Evolutionary conservation across 2,113 vertebrate species (phyloP), one percentile per base, ranked within the genome.

Genomic region (Phycodurus eques): DNA sequence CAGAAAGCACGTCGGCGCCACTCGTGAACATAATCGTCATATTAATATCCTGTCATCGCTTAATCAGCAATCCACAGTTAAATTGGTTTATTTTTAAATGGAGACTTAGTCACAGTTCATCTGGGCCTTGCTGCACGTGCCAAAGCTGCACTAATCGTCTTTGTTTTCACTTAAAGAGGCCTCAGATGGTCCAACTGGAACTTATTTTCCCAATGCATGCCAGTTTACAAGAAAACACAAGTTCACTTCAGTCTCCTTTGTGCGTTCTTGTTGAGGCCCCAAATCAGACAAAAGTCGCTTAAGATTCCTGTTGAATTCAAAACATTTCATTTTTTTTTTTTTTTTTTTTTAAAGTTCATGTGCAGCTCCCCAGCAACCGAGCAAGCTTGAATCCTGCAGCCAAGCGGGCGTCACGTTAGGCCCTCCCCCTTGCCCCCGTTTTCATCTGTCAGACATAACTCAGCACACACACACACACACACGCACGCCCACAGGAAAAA

Each of bases 401-500:
- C 84, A 67, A 65, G 35, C 74, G 73, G 53, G 70, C 74, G 77
- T 77, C 64, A 47, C 13, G 22, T 46, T 31, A 54, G 74, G 60
- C 84, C 78, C 83, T 85, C 80, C 84, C 86, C 83, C 71, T 88
- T 83, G 85, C 75, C 80, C 77, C 80, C 74, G 57, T 88, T 88
- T 66, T 87, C 85, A 83, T 84, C 86, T 88, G 88, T 82, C 89
- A 85, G 82, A 88, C 86, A 49, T 80, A 83, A 77, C 88, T 87
- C 86, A 60, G 43, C 77, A 71, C 87, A 35, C 88, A 84, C 82
- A 35, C 88, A 84, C 82, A 88, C 86, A 39, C 78, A 81, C n/a
- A 17, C 12, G 2, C 53, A n/a, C 53, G 4, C 19, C n/a, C 53
- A 54, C 53, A 62, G 57, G 4, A 60, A 63, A 42, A 63, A 61